Conservation (phyloP, 2,888 invertebrate genomes). For the Elmis aenea region DNA sequence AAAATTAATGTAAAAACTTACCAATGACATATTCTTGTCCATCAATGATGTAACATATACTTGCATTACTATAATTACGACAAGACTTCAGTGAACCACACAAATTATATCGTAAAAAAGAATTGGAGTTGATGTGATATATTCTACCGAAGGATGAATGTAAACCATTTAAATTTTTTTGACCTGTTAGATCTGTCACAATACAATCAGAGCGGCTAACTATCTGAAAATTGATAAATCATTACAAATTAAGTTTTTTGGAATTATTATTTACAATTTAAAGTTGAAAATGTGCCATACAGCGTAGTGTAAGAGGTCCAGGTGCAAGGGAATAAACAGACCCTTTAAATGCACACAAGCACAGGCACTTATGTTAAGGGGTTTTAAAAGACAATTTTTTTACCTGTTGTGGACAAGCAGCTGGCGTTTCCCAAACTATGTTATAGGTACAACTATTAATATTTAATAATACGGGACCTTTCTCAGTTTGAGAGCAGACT, state of each 20-base stretch:
- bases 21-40: conserved; percentile 7
- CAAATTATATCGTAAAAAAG: conserved; percentile 11
- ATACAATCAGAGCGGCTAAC: conserved; percentile 3
- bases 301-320: too few relatives aligned
- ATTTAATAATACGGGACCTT: conserved; percentile 23
- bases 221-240: conserved; percentile 4
- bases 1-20: conserved; percentile 3
- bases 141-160: conserved; percentile 1
- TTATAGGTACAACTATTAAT: conserved; percentile 19
- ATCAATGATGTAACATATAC: conserved; percentile 8
- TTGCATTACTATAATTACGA: conserved; percentile 1
- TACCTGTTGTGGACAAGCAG: conserved; percentile 26
- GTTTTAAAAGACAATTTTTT: too few relatives aligned
- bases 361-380: too few relatives aligned
- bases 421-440: conserved; percentile 27
- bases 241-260: too few relatives aligned
- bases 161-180: conserved; percentile 3
- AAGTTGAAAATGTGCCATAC: too few relatives aligned
- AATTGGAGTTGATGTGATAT: conserved; percentile 2
- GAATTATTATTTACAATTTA: too few relatives aligned
- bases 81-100: conserved; percentile 11
- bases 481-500: conserved; percentile 24
- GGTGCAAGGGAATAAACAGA: too few relatives aligned
- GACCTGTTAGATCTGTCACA: conserved; percentile 5
- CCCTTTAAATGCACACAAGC: too few relatives aligned